A percentile compares a stretch with the other conserved stretches of the same genome.
phyloP scores from a whole-genome alignment of 2,888 invertebrate genomes.

The Heliconius ethilla region DNA sequence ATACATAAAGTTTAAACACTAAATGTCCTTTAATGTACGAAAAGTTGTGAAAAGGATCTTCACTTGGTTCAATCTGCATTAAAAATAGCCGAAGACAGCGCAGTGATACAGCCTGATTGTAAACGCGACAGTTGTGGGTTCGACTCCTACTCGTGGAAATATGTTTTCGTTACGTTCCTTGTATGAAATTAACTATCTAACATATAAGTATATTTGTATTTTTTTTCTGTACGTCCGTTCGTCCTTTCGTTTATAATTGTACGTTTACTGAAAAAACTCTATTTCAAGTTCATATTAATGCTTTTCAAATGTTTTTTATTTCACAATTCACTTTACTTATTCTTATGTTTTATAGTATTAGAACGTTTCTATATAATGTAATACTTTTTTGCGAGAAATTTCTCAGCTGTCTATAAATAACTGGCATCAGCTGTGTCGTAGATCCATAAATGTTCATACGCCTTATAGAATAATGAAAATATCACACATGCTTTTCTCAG shows the following conservation, averaged over 20 bases:
- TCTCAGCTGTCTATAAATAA: conserved; percentile 3
- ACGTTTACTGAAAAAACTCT: too few species aligned
- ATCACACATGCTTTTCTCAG: conserved; percentile 13
- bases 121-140: neutral
- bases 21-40: neutral
- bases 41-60: neutral
- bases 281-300: too few species aligned
- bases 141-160: neutral
- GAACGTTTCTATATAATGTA: too few species aligned
- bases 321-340: too few species aligned
- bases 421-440: conserved; percentile 5
- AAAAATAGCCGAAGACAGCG: too few species aligned
- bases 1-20: neutral
- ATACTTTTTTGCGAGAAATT: neutral
- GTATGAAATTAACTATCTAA: too few species aligned
- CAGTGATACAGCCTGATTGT: neutral
- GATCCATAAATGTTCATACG: neutral
- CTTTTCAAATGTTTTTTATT: too few species aligned
- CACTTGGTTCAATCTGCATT: neutral
- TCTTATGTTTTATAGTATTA: too few species aligned
- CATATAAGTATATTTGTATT: too few species aligned
- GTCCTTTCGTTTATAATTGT: too few species aligned
- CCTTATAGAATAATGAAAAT: conserved; percentile 5
- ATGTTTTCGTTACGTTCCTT: neutral
- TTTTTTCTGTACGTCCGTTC: too few species aligned